Percentiles rank a stretch among this genome's conserved stretches.
phyloP scores from a whole-genome alignment of 2,888 invertebrate genomes.

The Hofmannophila pseudospretella region DNA sequence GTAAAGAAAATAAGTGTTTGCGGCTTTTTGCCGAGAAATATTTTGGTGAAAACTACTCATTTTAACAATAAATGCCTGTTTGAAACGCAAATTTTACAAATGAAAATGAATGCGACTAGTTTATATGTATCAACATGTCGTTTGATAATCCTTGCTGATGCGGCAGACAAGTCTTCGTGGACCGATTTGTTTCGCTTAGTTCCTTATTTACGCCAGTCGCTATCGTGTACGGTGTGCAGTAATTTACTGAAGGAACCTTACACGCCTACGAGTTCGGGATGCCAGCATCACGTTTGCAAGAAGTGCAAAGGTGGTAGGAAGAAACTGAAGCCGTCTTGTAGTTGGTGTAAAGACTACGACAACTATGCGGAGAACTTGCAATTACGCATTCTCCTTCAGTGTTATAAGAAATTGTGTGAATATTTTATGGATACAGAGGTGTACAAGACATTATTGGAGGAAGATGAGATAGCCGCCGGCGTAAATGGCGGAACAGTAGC shows the following conservation, averaged over 20 bases:
- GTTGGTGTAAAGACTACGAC: conserved; percentile 90
- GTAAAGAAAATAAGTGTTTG: conserved; percentile 42
- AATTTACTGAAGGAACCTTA: conserved; percentile 89
- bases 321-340: conserved; percentile 89
- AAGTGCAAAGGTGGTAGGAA: conserved; percentile 91
- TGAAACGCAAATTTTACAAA: conserved; percentile 34
- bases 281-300: conserved; percentile 93
- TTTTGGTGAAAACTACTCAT: conserved; percentile 61
- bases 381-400: conserved; percentile 88
- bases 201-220: conserved; percentile 89
- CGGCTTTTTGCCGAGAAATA: conserved; percentile 63
- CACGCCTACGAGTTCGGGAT: conserved; percentile 86
- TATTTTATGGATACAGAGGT: conserved; percentile 86
- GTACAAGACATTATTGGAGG: conserved; percentile 79
- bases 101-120: conserved; percentile 87
- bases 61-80: conserved; percentile 41
- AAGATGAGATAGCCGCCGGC: conserved; percentile 71
- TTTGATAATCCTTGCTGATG: conserved; percentile 86
- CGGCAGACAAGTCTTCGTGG: conserved; percentile 84
- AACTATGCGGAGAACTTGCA: conserved; percentile 90
- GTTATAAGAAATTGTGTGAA: conserved; percentile 93
- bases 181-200: conserved; percentile 89
- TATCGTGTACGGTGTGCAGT: conserved; percentile 94
- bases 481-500: conserved; percentile 72
- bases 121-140: conserved; percentile 90